Evolutionary conservation across 2,797 vertebrate genomes (phyloP).

Genomic region (Arrhamphus sclerolepis): DNA sequence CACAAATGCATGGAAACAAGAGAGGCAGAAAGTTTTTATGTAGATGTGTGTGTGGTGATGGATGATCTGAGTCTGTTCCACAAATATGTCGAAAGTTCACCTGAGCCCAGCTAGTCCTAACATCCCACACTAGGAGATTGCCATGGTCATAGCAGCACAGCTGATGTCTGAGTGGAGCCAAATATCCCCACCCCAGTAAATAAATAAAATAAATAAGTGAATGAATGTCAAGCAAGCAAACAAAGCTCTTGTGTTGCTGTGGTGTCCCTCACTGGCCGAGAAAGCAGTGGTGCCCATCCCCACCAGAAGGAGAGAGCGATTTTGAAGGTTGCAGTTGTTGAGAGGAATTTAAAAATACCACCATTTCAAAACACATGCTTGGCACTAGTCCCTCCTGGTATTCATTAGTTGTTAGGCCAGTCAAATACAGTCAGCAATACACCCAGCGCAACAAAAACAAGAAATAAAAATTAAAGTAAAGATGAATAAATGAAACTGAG

Average conservation of each 20-base stretch:
- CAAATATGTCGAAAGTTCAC: conserved; percentile 31
- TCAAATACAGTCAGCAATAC: conserved; percentile 46
- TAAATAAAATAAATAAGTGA: conserved; percentile 7
- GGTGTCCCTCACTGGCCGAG: conserved; percentile 31
- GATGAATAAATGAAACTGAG: conserved; percentile 8
- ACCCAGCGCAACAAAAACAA: conserved; percentile 39
- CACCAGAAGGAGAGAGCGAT: conserved; percentile 24
- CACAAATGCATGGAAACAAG: conserved; percentile 6
- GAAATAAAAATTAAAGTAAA: conserved; percentile 12
- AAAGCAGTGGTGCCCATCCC: conserved; percentile 25
- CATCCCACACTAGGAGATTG: conserved; percentile 59
- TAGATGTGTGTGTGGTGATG: conserved; percentile 13
- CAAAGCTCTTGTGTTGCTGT: conserved; percentile 55
- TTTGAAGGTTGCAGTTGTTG: conserved; percentile 22
- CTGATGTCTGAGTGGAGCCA: conserved; percentile 49
- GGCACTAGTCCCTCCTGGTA: conserved; percentile 34
- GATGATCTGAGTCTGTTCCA: conserved; percentile 22
- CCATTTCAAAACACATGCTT: conserved; percentile 43
- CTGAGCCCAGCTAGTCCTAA: conserved; percentile 38
- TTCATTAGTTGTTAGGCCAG: conserved; percentile 54
- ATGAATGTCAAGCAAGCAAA: conserved; percentile 59
- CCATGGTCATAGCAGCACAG: conserved; percentile 66
- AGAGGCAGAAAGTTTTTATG: conserved; percentile 11
- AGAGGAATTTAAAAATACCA: conserved; percentile 14
- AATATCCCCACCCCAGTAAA: too few species aligned